phyloP scores from a whole-genome alignment of 2,113 vertebrate genomes.

The Heliornis fulica region DNA sequence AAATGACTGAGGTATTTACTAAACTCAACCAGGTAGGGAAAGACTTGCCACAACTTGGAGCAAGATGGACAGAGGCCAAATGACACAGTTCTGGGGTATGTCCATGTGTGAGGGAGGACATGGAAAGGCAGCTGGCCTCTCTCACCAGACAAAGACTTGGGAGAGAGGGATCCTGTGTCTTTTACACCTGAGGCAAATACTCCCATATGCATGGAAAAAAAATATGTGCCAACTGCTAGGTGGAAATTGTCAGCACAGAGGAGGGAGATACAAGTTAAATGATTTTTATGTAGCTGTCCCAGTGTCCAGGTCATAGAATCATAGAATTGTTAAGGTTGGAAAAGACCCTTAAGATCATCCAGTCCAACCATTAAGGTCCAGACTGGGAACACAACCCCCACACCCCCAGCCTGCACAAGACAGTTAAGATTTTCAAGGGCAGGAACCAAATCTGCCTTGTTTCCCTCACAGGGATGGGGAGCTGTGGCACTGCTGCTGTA shows the following conservation, averaged over 20 bases:
- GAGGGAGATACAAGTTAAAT: background rate
- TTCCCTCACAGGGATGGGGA: fast-evolving
- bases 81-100: background rate
- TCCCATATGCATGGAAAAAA: background rate
- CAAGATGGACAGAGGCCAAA: background rate
- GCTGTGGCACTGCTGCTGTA: background rate
- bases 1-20: background rate
- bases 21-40: background rate
- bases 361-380: too few relatives aligned
- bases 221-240: background rate
- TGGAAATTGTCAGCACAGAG: background rate
- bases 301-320: too few relatives aligned
- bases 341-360: too few relatives aligned
- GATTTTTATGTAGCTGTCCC: background rate
- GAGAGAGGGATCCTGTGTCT: background rate
- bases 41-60: background rate
- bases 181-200: background rate
- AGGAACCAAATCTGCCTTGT: background rate
- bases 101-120: fast-evolving
- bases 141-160: background rate
- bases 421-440: background rate
- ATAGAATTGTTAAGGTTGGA: too few relatives aligned
- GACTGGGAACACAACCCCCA: background rate
- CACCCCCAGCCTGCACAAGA: background rate
- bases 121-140: constrained; percentile 14